These are phyloP conservation scores for Pachypeltis micranthus DNA, from an alignment of 1,140 invertebrate species.

Conservation along the genomic window DNA sequence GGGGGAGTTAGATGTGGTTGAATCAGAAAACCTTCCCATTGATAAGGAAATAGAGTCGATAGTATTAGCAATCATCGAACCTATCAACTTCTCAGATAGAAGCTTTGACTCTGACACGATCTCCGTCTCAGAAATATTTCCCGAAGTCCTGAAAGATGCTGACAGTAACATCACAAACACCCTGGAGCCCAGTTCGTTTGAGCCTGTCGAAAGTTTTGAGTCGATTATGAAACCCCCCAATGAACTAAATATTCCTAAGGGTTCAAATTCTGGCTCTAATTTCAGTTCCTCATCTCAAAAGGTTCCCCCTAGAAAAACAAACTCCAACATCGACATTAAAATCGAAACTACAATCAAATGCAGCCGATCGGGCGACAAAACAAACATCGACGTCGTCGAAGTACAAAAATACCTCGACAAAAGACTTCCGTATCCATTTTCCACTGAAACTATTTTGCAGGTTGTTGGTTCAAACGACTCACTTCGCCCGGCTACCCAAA, in stretches of 20 bases:
- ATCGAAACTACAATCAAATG: not conserved
- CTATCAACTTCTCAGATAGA: not conserved
- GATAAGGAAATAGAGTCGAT: not conserved
- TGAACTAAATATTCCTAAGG: too few species aligned
- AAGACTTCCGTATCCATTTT: constrained; percentile 3
- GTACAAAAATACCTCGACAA: not conserved
- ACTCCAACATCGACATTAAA: not conserved
- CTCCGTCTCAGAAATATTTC: not conserved
- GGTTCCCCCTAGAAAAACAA: not conserved
- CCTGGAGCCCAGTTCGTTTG: too few species aligned
- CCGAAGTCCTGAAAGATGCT: not conserved
- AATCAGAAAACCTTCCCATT: not conserved
- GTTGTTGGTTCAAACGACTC: not conserved
- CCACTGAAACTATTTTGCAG: constrained; percentile 12
- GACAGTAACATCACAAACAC: too few species aligned
- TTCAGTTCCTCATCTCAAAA: not conserved
- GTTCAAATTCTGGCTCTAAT: not conserved
- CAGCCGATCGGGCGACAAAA: not conserved
- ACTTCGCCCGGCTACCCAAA: not conserved
- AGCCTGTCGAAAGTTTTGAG: not conserved
- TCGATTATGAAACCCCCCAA: too few species aligned
- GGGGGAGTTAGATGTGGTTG: not conserved
- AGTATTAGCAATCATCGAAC: not conserved
- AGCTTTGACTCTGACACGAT: not conserved
- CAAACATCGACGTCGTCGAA: not conserved